Percentiles rank a stretch among this genome's conserved stretches.
Conservation (phyloP, 1,140 invertebrate genomes). For the Argopecten irradians region DNA sequence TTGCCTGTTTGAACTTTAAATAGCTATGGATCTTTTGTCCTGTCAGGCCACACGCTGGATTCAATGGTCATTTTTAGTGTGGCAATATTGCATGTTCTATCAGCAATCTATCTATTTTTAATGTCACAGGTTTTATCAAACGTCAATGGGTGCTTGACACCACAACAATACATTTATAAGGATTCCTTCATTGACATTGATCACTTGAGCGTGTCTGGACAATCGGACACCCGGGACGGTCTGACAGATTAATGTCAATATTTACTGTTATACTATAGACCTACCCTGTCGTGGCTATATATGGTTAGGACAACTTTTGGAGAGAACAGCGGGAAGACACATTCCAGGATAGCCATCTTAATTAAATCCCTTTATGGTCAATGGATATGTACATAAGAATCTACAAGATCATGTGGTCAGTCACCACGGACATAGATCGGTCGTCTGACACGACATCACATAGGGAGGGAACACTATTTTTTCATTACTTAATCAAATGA, state of each 20-base stretch:
- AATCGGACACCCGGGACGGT: background rate
- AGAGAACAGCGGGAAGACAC: background rate
- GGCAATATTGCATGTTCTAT: background rate
- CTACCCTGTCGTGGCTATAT: background rate
- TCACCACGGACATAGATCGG: background rate
- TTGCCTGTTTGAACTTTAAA: background rate
- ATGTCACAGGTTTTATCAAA: background rate
- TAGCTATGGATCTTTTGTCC: background rate
- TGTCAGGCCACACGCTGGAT: background rate
- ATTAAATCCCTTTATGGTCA: background rate
- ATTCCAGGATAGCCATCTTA: background rate
- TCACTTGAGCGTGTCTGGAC: background rate
- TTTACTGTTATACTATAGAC: background rate
- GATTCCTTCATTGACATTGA: background rate
- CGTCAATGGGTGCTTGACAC: background rate
- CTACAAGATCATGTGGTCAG: background rate
- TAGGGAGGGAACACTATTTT: no score
- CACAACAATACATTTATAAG: background rate
- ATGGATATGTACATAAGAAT: background rate
- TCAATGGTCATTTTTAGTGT: background rate
- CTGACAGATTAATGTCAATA: background rate
- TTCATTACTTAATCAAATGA: no score
- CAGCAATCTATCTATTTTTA: background rate
- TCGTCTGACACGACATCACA: background rate
- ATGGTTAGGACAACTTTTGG: background rate